Evolutionary conservation across 2,888 invertebrate species (phyloP), one percentile per base, ranked within the genome.

Genomic region (Lacanobia wlatinum): DNA sequence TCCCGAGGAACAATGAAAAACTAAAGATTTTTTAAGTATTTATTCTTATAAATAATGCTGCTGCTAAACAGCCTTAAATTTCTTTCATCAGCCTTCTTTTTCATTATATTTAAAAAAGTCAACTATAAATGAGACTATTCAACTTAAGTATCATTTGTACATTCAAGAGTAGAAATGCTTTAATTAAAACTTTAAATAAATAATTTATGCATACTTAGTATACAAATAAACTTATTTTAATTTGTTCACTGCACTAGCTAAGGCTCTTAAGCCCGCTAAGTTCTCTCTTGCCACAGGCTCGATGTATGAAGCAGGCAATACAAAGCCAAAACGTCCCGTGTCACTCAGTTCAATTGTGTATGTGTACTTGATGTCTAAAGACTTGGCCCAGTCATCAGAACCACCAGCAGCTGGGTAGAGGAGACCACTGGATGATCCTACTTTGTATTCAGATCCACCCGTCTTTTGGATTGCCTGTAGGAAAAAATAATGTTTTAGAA

Each of bases 381-480:
- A 98, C 92, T 99, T 98, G 10, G 98, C 99, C 98, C 99, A 99
- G 92, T 99, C 99, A 87, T 98, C 98, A 0, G 98, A 98, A 18
- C 98, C 98, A 2, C 98, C 98, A 46, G 98, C 95, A 3, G 98
- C 98, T 1, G 98, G 97, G 91, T 98, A 98, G 1, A 98, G 94
- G 0, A 98, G 97, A n/a, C 97, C 97, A 60, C 98, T 98, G 28
- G 98, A 97, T 63, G 98, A 97, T 16, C 98, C 98, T 0, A 98
- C 98, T 46, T 97, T 97, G 89, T 98, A 98, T 63, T 94, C 91
- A 3, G 97, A 96, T 43, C 98, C 97, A 34, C 97, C 96, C 0
- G 96, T 93, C 62, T 93, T 90, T 87, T 94, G 92, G 84, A 98
- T 98, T 5, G 97, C 97, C 95, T 97, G 90, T 55, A 94, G 95